phyloP scores from a whole-genome alignment of 2,888 invertebrate genomes.

The Campaea margaritaria region DNA sequence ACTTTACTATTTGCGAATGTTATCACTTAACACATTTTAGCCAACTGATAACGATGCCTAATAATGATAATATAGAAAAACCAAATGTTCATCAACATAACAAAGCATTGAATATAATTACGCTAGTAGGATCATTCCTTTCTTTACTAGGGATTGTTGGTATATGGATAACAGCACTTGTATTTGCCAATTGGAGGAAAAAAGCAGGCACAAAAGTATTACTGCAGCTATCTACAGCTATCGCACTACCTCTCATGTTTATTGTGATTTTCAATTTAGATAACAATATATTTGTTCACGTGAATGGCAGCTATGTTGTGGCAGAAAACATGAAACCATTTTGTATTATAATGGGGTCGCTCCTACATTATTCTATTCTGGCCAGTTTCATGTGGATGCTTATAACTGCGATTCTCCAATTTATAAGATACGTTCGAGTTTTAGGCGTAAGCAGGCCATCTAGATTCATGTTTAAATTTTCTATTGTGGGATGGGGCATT shows the following conservation, averaged over 20 bases:
- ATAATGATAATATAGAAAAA: conserved; percentile 37
- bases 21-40: conserved; percentile 87
- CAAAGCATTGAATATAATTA: conserved; percentile 83
- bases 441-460: conserved; percentile 85
- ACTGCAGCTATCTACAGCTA: conserved; percentile 86
- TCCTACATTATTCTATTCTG: conserved; percentile 88
- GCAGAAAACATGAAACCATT: conserved; percentile 55
- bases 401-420: conserved; percentile 88
- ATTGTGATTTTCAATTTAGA: conserved; percentile 72
- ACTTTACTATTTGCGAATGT: conserved; percentile 74
- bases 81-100: conserved; percentile 58
- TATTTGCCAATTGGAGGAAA: conserved; percentile 86
- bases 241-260: conserved; percentile 85
- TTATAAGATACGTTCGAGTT: conserved; percentile 88
- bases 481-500: conserved; percentile 87
- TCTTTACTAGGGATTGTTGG: conserved; percentile 85
- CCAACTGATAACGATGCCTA: conserved; percentile 74
- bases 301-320: conserved; percentile 51
- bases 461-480: conserved; percentile 87
- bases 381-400: conserved; percentile 90
- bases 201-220: conserved; percentile 88
- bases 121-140: conserved; percentile 84
- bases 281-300: conserved; percentile 55
- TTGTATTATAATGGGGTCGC: conserved; percentile 86
- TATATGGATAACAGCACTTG: conserved; percentile 84